Evolutionary conservation across 2,888 invertebrate species (phyloP).

Genomic region (Macaria liturata): DNA sequence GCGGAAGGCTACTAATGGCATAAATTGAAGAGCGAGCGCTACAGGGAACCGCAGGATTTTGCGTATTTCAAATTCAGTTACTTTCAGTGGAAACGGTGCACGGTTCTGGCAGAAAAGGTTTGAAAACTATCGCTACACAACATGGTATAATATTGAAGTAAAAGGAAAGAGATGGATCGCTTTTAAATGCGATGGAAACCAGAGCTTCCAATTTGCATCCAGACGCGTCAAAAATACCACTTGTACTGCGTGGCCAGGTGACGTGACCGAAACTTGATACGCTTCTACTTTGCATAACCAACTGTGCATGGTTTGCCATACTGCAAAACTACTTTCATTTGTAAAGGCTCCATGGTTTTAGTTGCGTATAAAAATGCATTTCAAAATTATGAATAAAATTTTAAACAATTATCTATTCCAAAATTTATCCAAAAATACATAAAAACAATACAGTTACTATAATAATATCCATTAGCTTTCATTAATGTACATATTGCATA

Average conservation of each 20-base stretch:
- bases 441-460: too few species aligned
- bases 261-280: conserved; percentile 28
- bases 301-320: background rate
- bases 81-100: conserved; percentile 48
- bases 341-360: too few species aligned
- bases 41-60: conserved; percentile 70
- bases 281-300: conserved; percentile 26
- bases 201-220: conserved; percentile 60
- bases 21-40: conserved; percentile 72
- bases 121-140: conserved; percentile 55
- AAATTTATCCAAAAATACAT: too few species aligned
- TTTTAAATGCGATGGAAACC: conserved; percentile 56
- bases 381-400: too few species aligned
- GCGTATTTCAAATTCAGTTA: conserved; percentile 77
- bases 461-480: too few species aligned
- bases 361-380: too few species aligned
- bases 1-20: conserved; percentile 71
- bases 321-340: too few species aligned
- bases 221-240: conserved; percentile 49
- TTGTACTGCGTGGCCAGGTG: conserved; percentile 37
- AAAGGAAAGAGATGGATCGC: conserved; percentile 59
- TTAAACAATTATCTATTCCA: too few species aligned
- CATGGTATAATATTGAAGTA: conserved; percentile 49
- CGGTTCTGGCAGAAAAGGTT: conserved; percentile 47
- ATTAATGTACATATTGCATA: background rate